Conservation (phyloP, 2,113 vertebrate species). For the Gavialis gangeticus region DNA sequence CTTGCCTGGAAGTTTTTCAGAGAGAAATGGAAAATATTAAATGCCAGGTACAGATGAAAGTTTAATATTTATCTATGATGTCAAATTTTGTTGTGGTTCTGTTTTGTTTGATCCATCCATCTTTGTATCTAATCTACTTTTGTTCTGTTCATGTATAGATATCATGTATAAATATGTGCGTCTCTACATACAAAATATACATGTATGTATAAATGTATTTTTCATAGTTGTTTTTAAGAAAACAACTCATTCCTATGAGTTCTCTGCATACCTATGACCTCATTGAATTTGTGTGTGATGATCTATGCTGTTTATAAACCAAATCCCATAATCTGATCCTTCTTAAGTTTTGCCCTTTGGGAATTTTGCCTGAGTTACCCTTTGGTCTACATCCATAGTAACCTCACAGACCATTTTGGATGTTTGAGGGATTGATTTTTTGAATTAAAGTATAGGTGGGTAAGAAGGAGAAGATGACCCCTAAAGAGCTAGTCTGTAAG, state of each 20-base stretch:
- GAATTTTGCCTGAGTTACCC: neutral
- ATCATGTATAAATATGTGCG: neutral
- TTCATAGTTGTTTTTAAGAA: neutral
- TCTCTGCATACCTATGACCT: slow-evolving; percentile 12
- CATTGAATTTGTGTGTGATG: slow-evolving; percentile 1
- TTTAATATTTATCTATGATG: neutral
- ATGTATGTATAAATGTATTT: slow-evolving; percentile 11
- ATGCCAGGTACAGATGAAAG: slow-evolving; percentile 87
- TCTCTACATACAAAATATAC: slow-evolving; percentile 15
- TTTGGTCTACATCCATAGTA: too few species aligned
- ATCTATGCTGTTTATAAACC: slow-evolving; percentile 2
- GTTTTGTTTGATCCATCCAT: neutral
- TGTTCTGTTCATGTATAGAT: neutral
- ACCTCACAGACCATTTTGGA: neutral
- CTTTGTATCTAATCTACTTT: neutral
- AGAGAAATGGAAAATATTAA: slow-evolving; percentile 95
- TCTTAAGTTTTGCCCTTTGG: too few species aligned
- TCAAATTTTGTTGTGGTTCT: neutral
- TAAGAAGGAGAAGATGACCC: neutral
- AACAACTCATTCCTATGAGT: neutral
- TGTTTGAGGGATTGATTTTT: neutral
- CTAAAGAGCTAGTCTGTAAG: neutral
- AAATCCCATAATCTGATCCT: neutral
- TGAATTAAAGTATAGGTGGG: slow-evolving; percentile 7
- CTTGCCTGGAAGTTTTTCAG: slow-evolving; percentile 97